Base-by-base conservation (phyloP, 2,113 vertebrate genomes). In the Podarcis cretensis region DNA sequence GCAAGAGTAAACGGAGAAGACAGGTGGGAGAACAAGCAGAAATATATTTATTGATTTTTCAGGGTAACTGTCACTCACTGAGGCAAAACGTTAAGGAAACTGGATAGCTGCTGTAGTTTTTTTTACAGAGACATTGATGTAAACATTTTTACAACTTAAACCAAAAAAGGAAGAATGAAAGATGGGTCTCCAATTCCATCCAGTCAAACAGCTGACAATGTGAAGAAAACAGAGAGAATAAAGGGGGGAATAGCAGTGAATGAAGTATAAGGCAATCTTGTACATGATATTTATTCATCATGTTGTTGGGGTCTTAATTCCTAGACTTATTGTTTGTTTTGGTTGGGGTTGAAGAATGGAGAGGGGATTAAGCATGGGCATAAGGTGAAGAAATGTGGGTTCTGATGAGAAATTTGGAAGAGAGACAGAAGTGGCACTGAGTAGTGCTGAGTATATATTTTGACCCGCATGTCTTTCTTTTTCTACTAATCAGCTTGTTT, bases 1-100 rank as follows among this genome's bases (percentile, higher is more conserved):
- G 40, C 69, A 87, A 93, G 90, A 94, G 4, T 57, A 92, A 92
- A 90, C 84, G 89, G 87, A 84, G 84, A 91, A 95, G 85, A 91
- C 59, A 90, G 21, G 35, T 20, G 83, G 89, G 76, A 90, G 77
- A 94, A 89, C 59, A 94, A 95, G 92, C 84, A 87, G 87, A 87
- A 65, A 65, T 43, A 73, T 7, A 84, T 43, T 48, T 63, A 14
- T 84, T 88, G 89, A 95, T 86, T 92, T 93, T 89, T 84, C 91
- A 95, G 93, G 91, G 35, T 83, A 94, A 87, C 83, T 95, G 89
- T 35, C 89, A 69, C 23, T 80, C 91, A 8, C 84, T 1, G 79
- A 83, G 90, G 4, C 20, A 80, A 87, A 57, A 73, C 88, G 84
- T 93, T 92, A 87, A 90, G 85, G 63, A 93, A 86, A 63, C 6